Evolutionary conservation across 2,888 invertebrate species (phyloP).

Genomic region (Drosophila imparisetae): DNA sequence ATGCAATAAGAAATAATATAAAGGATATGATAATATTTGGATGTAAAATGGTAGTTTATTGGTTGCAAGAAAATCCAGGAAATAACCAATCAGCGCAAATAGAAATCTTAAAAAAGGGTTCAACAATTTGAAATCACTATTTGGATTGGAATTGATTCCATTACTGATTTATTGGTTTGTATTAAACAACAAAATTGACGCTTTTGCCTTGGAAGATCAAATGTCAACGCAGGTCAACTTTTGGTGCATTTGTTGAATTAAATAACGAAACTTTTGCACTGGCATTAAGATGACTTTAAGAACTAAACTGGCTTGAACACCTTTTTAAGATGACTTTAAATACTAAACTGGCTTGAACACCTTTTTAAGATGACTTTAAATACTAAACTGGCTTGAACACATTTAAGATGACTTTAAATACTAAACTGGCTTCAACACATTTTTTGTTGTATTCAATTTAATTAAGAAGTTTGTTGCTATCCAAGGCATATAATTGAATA

Average conservation of each 20-base stretch:
- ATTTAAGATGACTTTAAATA: not conserved
- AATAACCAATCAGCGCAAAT: not conserved
- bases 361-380: not conserved
- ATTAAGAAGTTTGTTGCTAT: not conserved
- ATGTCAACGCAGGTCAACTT: not conserved
- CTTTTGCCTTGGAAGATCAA: not conserved
- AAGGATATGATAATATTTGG: not conserved
- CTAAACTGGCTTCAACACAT: not conserved
- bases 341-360: not conserved
- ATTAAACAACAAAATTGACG: not conserved
- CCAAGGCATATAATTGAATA: not conserved
- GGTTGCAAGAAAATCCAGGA: not conserved
- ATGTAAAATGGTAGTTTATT: not conserved
- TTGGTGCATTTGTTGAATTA: not conserved
- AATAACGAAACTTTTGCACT: not conserved
- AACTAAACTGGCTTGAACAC: not conserved
- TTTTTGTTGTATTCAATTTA: not conserved
- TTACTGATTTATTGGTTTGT: not conserved
- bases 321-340: not conserved
- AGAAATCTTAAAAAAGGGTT: not conserved
- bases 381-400: not conserved
- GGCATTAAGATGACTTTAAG: not conserved
- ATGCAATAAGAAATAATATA: not conserved
- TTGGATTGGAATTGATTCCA: not conserved
- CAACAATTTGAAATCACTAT: not conserved